Evolutionary conservation across 2,888 invertebrate species (phyloP), one percentile per base, ranked within the genome.

Genomic region (Labia minor): DNA sequence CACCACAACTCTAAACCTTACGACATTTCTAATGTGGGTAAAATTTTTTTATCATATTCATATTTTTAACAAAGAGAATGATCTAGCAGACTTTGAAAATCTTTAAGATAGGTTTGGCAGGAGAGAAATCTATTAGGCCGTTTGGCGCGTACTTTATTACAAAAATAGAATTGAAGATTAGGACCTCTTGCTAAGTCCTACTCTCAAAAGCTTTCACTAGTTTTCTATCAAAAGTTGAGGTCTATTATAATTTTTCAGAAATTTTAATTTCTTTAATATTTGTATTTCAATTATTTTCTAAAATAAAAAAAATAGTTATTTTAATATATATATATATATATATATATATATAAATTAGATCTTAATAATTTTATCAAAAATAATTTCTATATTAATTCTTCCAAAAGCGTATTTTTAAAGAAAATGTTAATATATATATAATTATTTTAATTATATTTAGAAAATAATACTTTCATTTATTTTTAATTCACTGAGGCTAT

Each of bases 21-120:
- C 73, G 78, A 80, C 72, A 75, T 76, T 72, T 78, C 79, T 72
- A 78, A 80, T 74, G 80, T 80, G 75, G 80, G 80, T 80, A 75
- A 62, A 49, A 26, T 6, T 26, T 10, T 8, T 8, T 14, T 8
- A 49, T n/a, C 4, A 4, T 8, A 49, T 14, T 10, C 2, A 6
- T 26, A 49, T 3, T 49, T 11, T 3, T n/a, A 49, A 49, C 16
- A 49, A 49, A 8, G 3, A 3, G 14, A 49, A 49, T 49, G 16
- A 16, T 49, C 16, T 49, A 49, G 16, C 3, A 2, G 49, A 49
- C 14, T 11, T 49, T 4, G 16, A 2, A 49, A 49, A 49, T 49
- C 2, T 4, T 14, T 11, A 49, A 49, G 16, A 3, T 49, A 8
- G 49, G 14, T 14, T 11, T 49, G 14, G 49, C 16, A 49, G 49